These are phyloP conservation scores for Lasius fuliginosus DNA, from an alignment of 2,888 invertebrate genomes.

Conservation along the genomic window DNA sequence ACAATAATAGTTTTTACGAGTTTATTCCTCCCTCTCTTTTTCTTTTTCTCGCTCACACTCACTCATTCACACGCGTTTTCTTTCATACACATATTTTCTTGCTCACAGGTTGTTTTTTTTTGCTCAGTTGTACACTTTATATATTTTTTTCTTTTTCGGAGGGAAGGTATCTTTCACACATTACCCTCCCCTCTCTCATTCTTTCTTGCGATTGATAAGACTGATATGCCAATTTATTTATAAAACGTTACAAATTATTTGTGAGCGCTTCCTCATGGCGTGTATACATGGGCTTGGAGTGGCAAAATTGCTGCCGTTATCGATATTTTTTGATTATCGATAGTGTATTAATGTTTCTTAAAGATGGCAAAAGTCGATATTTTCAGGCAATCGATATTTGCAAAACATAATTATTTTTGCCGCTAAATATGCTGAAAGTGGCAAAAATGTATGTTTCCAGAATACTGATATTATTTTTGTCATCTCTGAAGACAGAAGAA, in stretches of 20 bases:
- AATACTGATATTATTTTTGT: constrained; percentile 17
- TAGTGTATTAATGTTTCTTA: constrained; percentile 4
- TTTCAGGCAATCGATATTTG: not conserved
- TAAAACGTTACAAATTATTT: constrained; percentile 80
- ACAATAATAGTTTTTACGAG: constrained; percentile 82
- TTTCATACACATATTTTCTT: constrained; percentile 21
- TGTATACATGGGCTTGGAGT: constrained; percentile 56
- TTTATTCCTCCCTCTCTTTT: constrained; percentile 66
- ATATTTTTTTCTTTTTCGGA: constrained; percentile 19
- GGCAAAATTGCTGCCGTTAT: constrained; percentile 20
- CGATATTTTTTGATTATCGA: constrained; percentile 17
- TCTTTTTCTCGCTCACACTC: constrained; percentile 42
- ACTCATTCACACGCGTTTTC: constrained; percentile 13
- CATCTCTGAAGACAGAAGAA: not conserved
- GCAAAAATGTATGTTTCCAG: not conserved
- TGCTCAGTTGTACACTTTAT: constrained; percentile 23
- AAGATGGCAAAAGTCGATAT: constrained; percentile 24
- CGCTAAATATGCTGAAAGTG: constrained; percentile 10
- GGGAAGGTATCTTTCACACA: constrained; percentile 25
- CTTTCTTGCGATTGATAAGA: constrained; percentile 73
- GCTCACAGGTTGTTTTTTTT: constrained; percentile 24
- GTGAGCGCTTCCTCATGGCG: constrained; percentile 77
- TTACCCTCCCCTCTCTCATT: not conserved
- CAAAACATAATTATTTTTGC: constrained; percentile 6
- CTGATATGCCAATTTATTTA: constrained; percentile 84